These are phyloP conservation scores for Mesorhabditis spiculigera DNA, from an alignment of 2,888 invertebrate genomes.

Conservation along the genomic window DNA sequence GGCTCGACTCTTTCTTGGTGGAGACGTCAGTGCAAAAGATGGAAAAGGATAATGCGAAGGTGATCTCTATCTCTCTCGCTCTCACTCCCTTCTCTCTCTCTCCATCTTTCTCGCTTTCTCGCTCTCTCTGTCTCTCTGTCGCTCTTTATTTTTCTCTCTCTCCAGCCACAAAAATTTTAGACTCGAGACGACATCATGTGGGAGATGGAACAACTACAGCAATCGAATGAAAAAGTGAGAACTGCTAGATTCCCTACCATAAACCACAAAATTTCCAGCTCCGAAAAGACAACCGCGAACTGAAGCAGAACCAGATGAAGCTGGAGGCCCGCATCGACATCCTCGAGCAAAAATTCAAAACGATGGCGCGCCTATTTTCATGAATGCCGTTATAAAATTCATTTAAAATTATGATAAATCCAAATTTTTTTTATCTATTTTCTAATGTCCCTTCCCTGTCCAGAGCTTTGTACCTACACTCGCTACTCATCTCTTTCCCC, in stretches of 20 bases:
- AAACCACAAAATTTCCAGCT: background rate
- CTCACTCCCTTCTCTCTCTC: no score
- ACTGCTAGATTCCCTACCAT: background rate
- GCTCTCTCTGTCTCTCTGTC: no score
- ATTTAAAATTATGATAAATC: no score
- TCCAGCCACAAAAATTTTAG: no score
- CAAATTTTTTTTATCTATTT: no score
- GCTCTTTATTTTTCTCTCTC: no score
- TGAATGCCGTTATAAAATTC: slow-evolving; percentile 7
- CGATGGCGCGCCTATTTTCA: slow-evolving; percentile 47
- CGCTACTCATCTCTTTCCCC: no score
- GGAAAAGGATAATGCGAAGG: slow-evolving; percentile 44
- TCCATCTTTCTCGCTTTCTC: no score
- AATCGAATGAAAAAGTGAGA: slow-evolving; percentile 31
- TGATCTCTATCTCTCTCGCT: background rate
- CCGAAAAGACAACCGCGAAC: slow-evolving; percentile 44
- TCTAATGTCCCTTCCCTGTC: no score
- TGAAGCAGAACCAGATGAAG: slow-evolving; percentile 45
- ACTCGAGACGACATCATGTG: slow-evolving; percentile 46
- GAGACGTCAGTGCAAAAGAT: slow-evolving; percentile 48
- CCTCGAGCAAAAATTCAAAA: slow-evolving; percentile 53
- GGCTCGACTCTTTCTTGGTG: slow-evolving; percentile 53
- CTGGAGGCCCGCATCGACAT: slow-evolving; percentile 49
- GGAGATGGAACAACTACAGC: slow-evolving; percentile 55
- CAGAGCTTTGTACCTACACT: no score